Base-by-base conservation (phyloP, 2,888 invertebrate genomes). In the Gnatocerus cornutus region DNA sequence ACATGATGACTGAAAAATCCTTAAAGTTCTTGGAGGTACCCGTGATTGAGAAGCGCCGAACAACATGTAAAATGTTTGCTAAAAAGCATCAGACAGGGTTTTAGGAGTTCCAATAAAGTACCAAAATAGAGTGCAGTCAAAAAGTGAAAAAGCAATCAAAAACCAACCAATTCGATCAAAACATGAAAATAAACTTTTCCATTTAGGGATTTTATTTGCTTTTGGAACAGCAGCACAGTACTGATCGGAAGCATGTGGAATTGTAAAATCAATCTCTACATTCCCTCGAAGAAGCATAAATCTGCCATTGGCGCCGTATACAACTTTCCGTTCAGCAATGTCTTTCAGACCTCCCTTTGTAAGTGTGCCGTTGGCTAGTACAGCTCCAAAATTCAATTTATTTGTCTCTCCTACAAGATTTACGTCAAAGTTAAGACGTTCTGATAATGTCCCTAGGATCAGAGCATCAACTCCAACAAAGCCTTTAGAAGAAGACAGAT, bases 251-350 rank as follows among this genome's bases (percentile, higher is more conserved):
- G 39, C 6, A 39, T 39, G 10, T 10, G 55, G 55, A 39, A 55
- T 39, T 7, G 55, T 55, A 12, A 39, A 16, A 5, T 55, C 55
- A 6, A 55, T 55, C 12, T 37, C 21, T 9, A 1, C 13, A 9
- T 13, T 39, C 3, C 14, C 14, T 16, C 39, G 39, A 39, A 39
- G 12, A 9, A 21, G 1, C n/a, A 55, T 10, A n/a, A 39, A 55
- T 33, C 55, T 33, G n/a, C 13, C 13, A 9, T 55, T 55, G n/a
- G 39, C 55, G 10, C 39, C 21, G n/a, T 37, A 55, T 5, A 33
- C 37, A 3, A 39, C 21, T 39, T n/a, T 41, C 1, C 27, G 16
- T 9, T 16, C 7, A 13, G 39, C 39, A 8, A 55, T 1, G 1
- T 55, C 16, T 8, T n/a, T 21, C 30, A 55, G 16, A 55, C 9